Evolutionary conservation across 2,113 vertebrate genomes (phyloP).

Genomic region (Lophotis ruficrista): DNA sequence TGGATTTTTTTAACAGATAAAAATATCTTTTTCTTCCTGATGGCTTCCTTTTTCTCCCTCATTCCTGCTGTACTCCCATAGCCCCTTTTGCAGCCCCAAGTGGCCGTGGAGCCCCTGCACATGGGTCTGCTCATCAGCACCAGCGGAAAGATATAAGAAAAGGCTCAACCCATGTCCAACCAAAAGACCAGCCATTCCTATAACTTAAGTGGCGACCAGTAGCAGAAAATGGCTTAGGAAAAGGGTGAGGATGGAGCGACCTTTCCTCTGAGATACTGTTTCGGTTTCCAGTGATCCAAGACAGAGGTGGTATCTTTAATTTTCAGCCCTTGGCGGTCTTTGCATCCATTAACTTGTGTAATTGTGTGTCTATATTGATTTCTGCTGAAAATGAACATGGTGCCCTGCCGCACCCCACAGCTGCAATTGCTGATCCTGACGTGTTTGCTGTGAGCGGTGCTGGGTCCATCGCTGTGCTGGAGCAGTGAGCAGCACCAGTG

Average conservation of each 20-base stretch:
- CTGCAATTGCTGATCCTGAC: background rate
- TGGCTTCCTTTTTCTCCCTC: background rate
- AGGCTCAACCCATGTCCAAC: background rate
- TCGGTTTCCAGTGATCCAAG: background rate
- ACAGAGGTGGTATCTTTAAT: background rate
- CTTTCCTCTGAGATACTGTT: background rate
- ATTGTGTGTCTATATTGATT: background rate
- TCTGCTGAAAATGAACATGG: accelerated
- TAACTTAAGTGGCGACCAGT: background rate
- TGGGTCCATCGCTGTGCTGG: background rate
- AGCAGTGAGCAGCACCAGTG: background rate
- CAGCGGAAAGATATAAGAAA: background rate
- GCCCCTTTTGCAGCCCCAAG: background rate
- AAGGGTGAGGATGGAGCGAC: background rate
- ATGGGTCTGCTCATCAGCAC: no score
- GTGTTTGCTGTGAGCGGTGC: background rate
- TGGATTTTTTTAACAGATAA: background rate
- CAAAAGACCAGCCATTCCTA: background rate
- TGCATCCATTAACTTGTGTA: background rate
- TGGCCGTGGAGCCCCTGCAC: background rate
- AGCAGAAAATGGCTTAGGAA: background rate
- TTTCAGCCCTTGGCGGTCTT: background rate
- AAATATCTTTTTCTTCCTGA: background rate
- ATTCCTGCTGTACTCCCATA: background rate
- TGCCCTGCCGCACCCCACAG: background rate